Base-by-base conservation (phyloP, 2,888 invertebrate genomes). In the Sepiola atlantica region DNA sequence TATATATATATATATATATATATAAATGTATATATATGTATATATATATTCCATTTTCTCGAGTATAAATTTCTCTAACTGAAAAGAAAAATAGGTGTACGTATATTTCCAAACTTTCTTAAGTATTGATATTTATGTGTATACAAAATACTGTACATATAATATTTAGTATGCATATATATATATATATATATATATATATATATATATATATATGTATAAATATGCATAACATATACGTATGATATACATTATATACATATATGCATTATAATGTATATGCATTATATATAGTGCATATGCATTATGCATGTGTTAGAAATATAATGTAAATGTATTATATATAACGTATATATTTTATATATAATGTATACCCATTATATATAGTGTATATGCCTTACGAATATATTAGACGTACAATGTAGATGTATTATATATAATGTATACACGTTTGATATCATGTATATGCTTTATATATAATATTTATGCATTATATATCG, bases 111-210 rank as follows among this genome's bases (percentile, higher is more conserved):
- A 91, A 35, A 35, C 24, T 20, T 45, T 35, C 21, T 18, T 91
- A 14, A 14, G 20, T 35, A 91, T 35, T 20, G 21, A 45, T 16
- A 91, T 91, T 14, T 35, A 91, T 91, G 18, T 18, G 35, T 35
- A 91, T 18, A 45, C 32, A 10, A 35, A 16, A 24, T 24, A 35
- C 12, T 12, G 6, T 35, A 91, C 35, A 91, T 35, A 91, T 35
- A n/a, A n/a, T n/a, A n/a, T n/a, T n/a, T n/a, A n/a, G n/a, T n/a
- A 91, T 91, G 35, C 32, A 91, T 91, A 91, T 35, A 91, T 91
- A 91, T 91, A 35, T 91, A 91, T 91, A 91, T 91, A 35, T 91
- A 35, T 91, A 35, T 91, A 91, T 91, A 91, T 91, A 91, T 45
- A 91, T 91, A 91, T 91, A 21, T 21, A 45, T 91, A 45, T 45